Conservation (phyloP, 2,113 vertebrate genomes). For the Sprattus sprattus region DNA sequence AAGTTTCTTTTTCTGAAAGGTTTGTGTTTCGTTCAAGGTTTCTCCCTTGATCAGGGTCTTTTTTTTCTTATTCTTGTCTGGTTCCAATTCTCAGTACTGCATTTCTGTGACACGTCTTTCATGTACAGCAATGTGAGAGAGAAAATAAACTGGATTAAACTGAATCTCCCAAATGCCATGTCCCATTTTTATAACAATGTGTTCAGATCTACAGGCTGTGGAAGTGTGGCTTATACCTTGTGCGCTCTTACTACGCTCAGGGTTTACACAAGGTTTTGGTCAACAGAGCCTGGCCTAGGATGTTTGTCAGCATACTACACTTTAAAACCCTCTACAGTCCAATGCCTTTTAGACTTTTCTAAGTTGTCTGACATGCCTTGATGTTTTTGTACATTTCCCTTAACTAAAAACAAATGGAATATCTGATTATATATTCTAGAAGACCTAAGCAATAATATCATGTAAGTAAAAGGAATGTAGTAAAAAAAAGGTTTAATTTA, state of each 20-base stretch:
- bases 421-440: too few relatives aligned
- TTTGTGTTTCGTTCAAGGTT: background rate
- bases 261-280: background rate
- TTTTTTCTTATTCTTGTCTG: background rate
- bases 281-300: background rate
- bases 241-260: background rate
- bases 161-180: conserved; percentile 2
- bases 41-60: background rate
- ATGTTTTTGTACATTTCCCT: too few relatives aligned
- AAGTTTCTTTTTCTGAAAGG: background rate
- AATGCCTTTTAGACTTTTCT: too few relatives aligned
- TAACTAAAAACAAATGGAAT: too few relatives aligned
- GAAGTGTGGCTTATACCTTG: background rate
- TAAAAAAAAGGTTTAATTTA: too few relatives aligned
- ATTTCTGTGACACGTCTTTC: background rate
- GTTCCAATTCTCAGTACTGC: background rate
- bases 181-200: conserved; percentile 15
- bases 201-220: background rate
- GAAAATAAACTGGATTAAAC: background rate
- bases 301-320: background rate
- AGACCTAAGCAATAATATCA: too few relatives aligned
- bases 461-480: too few relatives aligned
- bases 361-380: too few relatives aligned
- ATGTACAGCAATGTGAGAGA: background rate
- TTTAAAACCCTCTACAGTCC: too few relatives aligned